Evolutionary conservation across 2,888 invertebrate species (phyloP).

Genomic region (Dynastes grantii): DNA sequence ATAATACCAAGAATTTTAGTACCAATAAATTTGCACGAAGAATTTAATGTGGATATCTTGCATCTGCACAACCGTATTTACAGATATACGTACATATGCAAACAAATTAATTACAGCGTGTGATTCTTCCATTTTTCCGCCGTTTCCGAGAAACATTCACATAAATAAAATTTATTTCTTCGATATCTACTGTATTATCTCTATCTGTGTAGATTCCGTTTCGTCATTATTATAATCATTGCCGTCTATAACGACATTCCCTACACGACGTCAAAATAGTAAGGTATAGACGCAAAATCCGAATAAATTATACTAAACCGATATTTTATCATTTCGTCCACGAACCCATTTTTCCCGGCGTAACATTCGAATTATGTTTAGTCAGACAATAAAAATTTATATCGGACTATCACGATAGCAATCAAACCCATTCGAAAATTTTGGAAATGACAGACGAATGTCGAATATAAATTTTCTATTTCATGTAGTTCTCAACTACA

Average conservation of each 20-base stretch:
- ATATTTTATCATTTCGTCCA: constrained; percentile 41
- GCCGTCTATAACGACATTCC: constrained; percentile 22
- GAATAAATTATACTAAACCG: constrained; percentile 38
- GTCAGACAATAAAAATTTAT: constrained; percentile 46
- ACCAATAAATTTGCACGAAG: too few species aligned
- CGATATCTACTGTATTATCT: constrained; percentile 8
- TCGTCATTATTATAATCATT: constrained; percentile 18
- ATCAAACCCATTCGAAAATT: constrained; percentile 21
- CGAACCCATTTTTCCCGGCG: constrained; percentile 34
- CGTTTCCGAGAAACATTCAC: not conserved
- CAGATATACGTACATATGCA: constrained; percentile 2
- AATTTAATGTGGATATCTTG: too few species aligned
- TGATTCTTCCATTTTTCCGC: constrained; percentile 1
- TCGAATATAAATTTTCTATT: constrained; percentile 30
- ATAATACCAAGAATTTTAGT: too few species aligned
- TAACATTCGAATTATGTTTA: constrained; percentile 35
- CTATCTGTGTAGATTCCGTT: constrained; percentile 8
- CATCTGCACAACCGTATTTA: not conserved
- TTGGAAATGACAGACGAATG: constrained; percentile 21
- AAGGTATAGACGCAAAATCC: constrained; percentile 28
- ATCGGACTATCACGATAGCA: constrained; percentile 35
- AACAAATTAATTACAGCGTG: constrained; percentile 14
- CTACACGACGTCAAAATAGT: constrained; percentile 39
- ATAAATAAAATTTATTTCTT: constrained; percentile 32
- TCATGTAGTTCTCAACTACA: not conserved